Percentiles rank a stretch among this genome's conserved stretches.
These are phyloP conservation scores for Pocillopora grandis DNA, from an alignment of 92 coral and sea anemone species.

Conservation along the genomic window DNA sequence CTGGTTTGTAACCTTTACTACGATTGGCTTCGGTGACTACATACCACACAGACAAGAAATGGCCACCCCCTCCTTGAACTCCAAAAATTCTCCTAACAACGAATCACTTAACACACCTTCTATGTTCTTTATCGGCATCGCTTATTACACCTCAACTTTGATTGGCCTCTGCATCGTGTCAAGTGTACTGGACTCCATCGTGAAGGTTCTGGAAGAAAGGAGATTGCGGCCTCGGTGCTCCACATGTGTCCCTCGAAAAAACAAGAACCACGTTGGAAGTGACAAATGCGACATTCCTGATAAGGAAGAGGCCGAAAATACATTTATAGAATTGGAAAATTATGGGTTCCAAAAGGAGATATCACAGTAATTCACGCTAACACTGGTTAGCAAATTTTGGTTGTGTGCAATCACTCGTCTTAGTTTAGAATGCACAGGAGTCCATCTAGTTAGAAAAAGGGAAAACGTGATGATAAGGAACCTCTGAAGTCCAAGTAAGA, in stretches of 20 bases:
- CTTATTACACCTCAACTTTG: not conserved
- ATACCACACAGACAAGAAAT: not conserved
- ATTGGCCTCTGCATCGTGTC: conserved; percentile 41
- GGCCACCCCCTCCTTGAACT: not conserved
- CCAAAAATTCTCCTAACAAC: not conserved
- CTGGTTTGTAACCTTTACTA: conserved; percentile 46
- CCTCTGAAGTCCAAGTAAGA: no score
- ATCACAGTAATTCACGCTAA: not conserved
- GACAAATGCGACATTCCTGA: not conserved
- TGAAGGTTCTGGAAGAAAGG: conserved; percentile 18
- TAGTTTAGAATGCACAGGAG: no score
- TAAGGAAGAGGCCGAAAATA: not conserved
- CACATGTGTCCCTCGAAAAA: conserved; percentile 20
- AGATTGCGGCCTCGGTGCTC: conserved; percentile 13
- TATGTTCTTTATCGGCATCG: not conserved
- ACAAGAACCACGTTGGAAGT: not conserved
- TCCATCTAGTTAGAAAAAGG: no score
- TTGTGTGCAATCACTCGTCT: not conserved
- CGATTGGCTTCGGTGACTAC: conserved; percentile 49
- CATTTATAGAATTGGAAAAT: not conserved
- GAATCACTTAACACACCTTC: not conserved
- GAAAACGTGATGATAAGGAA: no score
- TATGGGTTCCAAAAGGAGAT: not conserved
- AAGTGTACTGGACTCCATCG: conserved; percentile 49
- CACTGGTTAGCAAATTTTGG: not conserved